phyloP scores from a whole-genome alignment of 2,888 invertebrate species.

The Anaspis maculata region DNA sequence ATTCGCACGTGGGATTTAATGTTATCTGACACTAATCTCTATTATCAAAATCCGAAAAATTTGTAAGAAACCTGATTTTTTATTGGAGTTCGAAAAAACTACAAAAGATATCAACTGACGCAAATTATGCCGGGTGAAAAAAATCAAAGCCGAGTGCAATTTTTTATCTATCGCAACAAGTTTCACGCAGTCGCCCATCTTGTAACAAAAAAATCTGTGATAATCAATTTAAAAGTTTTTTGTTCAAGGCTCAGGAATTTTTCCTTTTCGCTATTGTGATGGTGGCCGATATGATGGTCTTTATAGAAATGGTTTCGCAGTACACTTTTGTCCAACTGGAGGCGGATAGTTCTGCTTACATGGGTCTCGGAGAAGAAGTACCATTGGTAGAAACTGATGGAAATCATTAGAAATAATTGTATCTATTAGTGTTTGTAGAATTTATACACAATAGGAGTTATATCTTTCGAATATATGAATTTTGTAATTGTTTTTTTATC shows the following conservation, averaged over 20 bases:
- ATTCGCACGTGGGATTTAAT: neutral
- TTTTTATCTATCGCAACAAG: too few relatives aligned
- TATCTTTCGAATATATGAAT: neutral
- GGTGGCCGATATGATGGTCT: slow-evolving; percentile 57
- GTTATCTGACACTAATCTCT: neutral
- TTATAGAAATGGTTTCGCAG: slow-evolving; percentile 48
- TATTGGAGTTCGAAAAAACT: neutral
- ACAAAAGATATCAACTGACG: neutral
- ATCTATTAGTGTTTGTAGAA: too few relatives aligned
- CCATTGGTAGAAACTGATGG: slow-evolving; percentile 4
- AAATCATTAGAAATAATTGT: slow-evolving; percentile 1
- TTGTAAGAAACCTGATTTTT: too few relatives aligned
- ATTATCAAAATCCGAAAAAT: too few relatives aligned
- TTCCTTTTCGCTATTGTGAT: slow-evolving; percentile 65
- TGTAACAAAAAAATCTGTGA: too few relatives aligned
- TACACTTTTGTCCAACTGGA: slow-evolving; percentile 41
- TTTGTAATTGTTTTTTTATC: neutral
- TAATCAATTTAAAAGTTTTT: too few relatives aligned
- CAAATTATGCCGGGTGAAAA: neutral
- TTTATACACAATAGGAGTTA: too few relatives aligned
- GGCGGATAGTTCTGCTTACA: slow-evolving; percentile 34
- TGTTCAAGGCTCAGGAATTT: slow-evolving; percentile 57
- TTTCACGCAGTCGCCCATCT: too few relatives aligned
- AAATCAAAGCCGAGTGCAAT: too few relatives aligned
- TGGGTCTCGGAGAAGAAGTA: slow-evolving; percentile 16